Evolutionary conservation across 2,113 vertebrate genomes (phyloP).

Genomic region (Lophochroa leadbeateri): DNA sequence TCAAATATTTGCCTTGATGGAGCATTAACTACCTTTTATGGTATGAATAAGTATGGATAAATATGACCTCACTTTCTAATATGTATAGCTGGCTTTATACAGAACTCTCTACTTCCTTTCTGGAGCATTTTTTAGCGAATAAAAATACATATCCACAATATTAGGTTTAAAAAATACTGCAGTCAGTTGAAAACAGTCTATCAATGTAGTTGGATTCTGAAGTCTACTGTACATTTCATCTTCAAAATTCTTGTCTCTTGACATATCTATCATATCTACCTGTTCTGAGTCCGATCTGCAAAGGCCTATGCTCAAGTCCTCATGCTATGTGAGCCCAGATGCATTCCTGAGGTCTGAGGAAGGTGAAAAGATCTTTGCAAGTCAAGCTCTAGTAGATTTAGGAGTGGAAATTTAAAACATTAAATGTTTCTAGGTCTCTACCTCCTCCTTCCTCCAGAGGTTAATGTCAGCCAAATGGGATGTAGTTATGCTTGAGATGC

Average conservation of each 20-base stretch:
- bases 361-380: not conserved
- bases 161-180: not conserved
- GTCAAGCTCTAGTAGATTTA: not conserved
- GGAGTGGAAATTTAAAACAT: not conserved
- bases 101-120: not conserved
- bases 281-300: not conserved
- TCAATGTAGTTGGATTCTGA: not conserved
- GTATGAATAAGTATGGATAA: not conserved
- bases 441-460: not conserved
- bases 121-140: not conserved
- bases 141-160: not conserved
- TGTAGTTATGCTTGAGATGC: not conserved
- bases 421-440: not conserved
- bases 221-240: not conserved
- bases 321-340: not conserved
- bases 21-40: not conserved
- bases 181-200: not conserved
- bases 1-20: conserved; percentile 13
- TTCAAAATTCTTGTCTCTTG: not conserved
- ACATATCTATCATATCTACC: not conserved
- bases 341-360: not conserved
- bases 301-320: not conserved
- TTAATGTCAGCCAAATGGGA: not conserved
- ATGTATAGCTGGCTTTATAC: not conserved
- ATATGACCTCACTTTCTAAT: not conserved